These are phyloP conservation scores for Boloria selene DNA, from an alignment of 2,888 invertebrate genomes.

Conservation along the genomic window DNA sequence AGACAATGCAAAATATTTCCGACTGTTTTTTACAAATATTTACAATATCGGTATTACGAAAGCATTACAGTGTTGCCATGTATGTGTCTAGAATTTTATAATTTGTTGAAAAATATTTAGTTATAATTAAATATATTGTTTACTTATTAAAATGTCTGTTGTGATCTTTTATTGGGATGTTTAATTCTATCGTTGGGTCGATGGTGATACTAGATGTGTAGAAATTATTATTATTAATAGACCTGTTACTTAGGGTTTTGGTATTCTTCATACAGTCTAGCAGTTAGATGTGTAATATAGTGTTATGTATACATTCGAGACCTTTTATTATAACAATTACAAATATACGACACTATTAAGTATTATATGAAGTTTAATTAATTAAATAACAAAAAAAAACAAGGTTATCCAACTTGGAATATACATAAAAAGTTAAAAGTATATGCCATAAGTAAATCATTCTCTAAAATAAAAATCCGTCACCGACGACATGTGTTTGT, in stretches of 20 bases:
- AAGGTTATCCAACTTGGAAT: conserved; percentile 32
- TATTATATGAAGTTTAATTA: conserved; percentile 36
- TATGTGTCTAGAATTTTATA: conserved; percentile 41
- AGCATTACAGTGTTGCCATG: conserved; percentile 19
- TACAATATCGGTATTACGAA: conserved; percentile 16
- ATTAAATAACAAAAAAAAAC: conserved; percentile 26
- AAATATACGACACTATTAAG: conserved; percentile 61
- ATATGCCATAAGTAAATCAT: conserved; percentile 27
- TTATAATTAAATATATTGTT: conserved; percentile 46
- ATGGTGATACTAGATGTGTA: conserved; percentile 74
- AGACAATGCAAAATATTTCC: conserved; percentile 5
- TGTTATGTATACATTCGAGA: conserved; percentile 71
- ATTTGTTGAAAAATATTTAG: conserved; percentile 48
- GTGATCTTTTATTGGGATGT: conserved; percentile 58
- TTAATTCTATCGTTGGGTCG: conserved; percentile 63
- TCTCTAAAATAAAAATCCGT: conserved; percentile 30
- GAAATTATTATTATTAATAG: conserved; percentile 48
- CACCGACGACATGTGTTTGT: conserved; percentile 23
- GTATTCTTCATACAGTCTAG: conserved; percentile 55
- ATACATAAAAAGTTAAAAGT: conserved; percentile 30
- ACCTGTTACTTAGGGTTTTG: conserved; percentile 61
- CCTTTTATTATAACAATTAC: conserved; percentile 65
- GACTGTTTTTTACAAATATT: conserved; percentile 23
- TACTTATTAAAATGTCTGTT: conserved; percentile 57
- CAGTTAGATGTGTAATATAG: conserved; percentile 60